These are phyloP conservation scores for Cynopterus sphinx DNA, from an alignment of 2,797 vertebrate species.

Conservation along the genomic window DNA sequence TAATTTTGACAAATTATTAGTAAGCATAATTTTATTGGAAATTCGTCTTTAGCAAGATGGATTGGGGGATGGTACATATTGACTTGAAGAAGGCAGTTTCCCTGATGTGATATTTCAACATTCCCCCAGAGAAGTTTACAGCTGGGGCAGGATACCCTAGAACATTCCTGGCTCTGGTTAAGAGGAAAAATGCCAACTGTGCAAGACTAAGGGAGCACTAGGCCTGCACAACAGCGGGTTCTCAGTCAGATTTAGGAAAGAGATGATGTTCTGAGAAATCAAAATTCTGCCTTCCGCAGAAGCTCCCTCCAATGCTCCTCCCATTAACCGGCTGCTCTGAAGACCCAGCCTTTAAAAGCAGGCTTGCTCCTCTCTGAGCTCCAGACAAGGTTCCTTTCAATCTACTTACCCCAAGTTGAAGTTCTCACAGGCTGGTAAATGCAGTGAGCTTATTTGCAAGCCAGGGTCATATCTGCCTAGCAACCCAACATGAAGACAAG, in stretches of 20 bases:
- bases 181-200: background rate
- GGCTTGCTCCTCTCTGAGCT: background rate
- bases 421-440: constrained; percentile 73
- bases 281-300: no score
- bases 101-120: background rate
- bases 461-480: constrained; percentile 76
- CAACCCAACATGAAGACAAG: constrained; percentile 69
- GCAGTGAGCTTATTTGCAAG: constrained; percentile 75
- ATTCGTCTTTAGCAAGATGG: background rate
- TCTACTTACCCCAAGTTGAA: constrained; percentile 38
- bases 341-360: background rate
- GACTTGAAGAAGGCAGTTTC: background rate
- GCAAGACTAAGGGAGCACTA: no score
- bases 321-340: background rate
- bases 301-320: background rate
- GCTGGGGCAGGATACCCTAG: background rate
- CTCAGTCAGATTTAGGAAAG: background rate
- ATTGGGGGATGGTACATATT: background rate
- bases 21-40: background rate
- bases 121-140: background rate
- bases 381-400: constrained; percentile 31
- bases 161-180: background rate
- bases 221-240: background rate
- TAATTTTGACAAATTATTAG: background rate
- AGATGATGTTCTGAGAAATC: background rate